A percentile compares a stretch with the other conserved stretches of the same genome.
phyloP scores from a whole-genome alignment of 2,113 vertebrate genomes.

The Pampusana beccarii region DNA sequence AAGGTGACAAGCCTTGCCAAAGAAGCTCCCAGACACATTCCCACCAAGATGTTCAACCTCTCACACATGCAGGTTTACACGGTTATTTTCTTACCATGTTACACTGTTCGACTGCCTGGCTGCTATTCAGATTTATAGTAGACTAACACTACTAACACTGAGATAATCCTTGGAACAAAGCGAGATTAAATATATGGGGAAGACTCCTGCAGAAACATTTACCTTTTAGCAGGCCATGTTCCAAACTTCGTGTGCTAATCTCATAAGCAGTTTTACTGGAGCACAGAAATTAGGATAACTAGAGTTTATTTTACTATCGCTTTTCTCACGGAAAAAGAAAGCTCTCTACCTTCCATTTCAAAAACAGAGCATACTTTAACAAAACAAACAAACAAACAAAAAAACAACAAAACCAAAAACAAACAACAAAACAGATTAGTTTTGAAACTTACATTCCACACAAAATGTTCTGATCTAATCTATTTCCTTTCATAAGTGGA shows the following conservation, averaged over 20 bases:
- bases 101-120: neutral
- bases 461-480: neutral
- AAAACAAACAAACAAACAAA: neutral
- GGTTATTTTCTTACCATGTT: neutral
- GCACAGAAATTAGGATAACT: neutral
- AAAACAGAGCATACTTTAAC: neutral
- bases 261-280: neutral
- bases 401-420: neutral
- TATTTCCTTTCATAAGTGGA: neutral
- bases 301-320: neutral
- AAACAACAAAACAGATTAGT: neutral
- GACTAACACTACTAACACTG: neutral
- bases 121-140: neutral
- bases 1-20: neutral
- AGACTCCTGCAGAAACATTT: slow-evolving; percentile 12
- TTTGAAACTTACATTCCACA: neutral
- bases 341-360: neutral
- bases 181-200: neutral
- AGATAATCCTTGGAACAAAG: slow-evolving; percentile 25
- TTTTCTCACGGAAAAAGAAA: slow-evolving; percentile 3
- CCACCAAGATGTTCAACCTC: neutral
- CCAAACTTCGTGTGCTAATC: neutral
- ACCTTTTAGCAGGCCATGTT: neutral
- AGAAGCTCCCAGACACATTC: neutral
- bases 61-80: neutral